phyloP scores from a whole-genome alignment of 2,797 vertebrate species.

The Falco naumanni region DNA sequence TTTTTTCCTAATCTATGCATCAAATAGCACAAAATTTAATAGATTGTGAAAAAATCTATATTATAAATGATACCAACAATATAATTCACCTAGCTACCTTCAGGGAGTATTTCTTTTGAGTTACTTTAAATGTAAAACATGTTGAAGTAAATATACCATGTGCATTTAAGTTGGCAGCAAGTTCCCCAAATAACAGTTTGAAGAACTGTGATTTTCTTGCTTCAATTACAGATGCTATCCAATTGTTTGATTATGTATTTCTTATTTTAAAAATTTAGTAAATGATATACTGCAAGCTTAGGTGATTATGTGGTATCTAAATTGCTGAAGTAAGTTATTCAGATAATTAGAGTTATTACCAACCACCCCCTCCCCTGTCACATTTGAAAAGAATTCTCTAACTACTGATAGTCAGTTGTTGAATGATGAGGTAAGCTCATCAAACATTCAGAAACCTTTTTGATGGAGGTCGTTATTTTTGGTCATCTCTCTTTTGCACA shows the following conservation, averaged over 20 bases:
- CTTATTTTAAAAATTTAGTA: background rate
- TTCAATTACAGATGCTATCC: background rate
- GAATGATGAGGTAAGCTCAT: background rate
- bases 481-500: background rate
- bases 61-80: background rate
- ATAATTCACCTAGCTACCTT: background rate
- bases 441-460: background rate
- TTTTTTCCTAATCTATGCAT: background rate
- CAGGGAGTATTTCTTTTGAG: background rate
- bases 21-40: background rate
- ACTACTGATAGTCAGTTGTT: background rate
- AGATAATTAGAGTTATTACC: background rate
- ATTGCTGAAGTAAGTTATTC: background rate
- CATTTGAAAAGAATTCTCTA: background rate
- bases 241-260: background rate
- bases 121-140: background rate
- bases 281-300: background rate
- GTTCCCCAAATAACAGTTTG: background rate
- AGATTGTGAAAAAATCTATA: background rate
- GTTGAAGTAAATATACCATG: background rate
- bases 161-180: background rate
- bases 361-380: background rate
- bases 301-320: background rate
- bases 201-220: background rate
- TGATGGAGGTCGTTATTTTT: background rate